Evolutionary conservation across 2,888 invertebrate genomes (phyloP), one percentile per base, ranked within the genome.

Genomic region (Rhagonycha fulva): DNA sequence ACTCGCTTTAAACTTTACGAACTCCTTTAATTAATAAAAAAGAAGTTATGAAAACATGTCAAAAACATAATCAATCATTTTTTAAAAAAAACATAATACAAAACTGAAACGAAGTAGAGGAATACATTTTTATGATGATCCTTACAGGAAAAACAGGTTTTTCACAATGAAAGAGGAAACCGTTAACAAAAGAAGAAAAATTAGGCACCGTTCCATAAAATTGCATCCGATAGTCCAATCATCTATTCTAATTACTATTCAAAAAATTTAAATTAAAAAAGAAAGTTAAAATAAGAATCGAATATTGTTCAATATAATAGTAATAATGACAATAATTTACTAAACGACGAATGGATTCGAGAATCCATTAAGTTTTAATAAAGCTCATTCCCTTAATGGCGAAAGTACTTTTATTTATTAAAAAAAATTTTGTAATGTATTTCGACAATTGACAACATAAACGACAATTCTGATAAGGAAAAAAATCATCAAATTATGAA

Each of bases 11-110:
- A 69, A 73, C 62, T 73, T 73, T 47, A 24, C 62, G 32, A 69
- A 73, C 69, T 66, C 73, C 32, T 73, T 73, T 73, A 73, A 73
- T 73, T 73, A 73, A 69, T 62, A 73, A 73, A 73, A 69, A 60
- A 72, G 47, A 68, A 68, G 73, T 69, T 73, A 68, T 61, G 62
- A 69, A 68, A 69, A 73, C 73, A 73, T 24, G 73, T 69, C 73
- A 62, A 68, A 73, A 68, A 69, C 47, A 73, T 73, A 73, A 73
- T 73, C 73, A 69, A 73, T 73, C 73, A 69, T 62, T 23, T 68
- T 30, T 69, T 47, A n/a, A 47, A 61, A n/a, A 68, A 68, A 73
- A 62, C 69, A 69, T 19, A 68, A 62, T 61, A 32, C 47, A 69
- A 73, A 62, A 69, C 68, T 73, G 62, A 9, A 62, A 68, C 68